phyloP scores from a whole-genome alignment of 2,113 vertebrate genomes.

The Nerophis ophidion region DNA sequence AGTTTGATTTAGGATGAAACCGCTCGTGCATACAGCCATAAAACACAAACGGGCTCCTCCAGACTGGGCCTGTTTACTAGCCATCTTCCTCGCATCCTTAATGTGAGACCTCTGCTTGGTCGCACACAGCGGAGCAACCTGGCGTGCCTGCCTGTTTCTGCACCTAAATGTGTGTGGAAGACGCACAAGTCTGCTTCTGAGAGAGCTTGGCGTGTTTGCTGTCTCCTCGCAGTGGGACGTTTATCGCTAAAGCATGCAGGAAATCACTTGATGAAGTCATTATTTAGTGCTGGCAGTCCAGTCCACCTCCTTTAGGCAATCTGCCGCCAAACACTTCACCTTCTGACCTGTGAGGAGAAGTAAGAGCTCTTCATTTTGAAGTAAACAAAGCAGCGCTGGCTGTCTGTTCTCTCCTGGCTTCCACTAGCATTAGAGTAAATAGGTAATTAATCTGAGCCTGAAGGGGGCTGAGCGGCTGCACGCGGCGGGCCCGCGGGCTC shows the following conservation, averaged over 20 bases:
- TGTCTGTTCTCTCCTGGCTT: constrained; percentile 5
- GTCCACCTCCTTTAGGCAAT: constrained; percentile 15
- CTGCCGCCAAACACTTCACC: constrained; percentile 29
- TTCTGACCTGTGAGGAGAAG: constrained; percentile 11
- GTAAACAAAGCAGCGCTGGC: too few species aligned
- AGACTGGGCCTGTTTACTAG: not conserved
- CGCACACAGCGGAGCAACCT: constrained; percentile 3
- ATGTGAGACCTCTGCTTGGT: constrained; percentile 15
- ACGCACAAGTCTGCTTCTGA: not conserved
- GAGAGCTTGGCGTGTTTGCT: not conserved
- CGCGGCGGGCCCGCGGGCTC: constrained; percentile 33
- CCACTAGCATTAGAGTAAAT: constrained; percentile 53
- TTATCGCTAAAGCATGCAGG: constrained; percentile 10
- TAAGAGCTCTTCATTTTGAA: constrained; percentile 13
- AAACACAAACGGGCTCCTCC: not conserved
- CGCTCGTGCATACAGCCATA: constrained; percentile 28
- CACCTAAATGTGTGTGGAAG: too few species aligned
- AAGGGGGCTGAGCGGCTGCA: constrained; percentile 45
- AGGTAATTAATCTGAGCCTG: constrained; percentile 59
- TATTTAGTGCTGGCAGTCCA: constrained; percentile 20
- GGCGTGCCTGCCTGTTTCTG: constrained; percentile 2
- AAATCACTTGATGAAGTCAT: constrained; percentile 29
- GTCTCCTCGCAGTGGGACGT: not conserved
- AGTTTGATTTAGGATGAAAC: constrained; percentile 39
- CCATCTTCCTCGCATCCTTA: not conserved